Base-by-base conservation (phyloP, 2,113 vertebrate species). In the Coryphaenoides rupestris region DNA sequence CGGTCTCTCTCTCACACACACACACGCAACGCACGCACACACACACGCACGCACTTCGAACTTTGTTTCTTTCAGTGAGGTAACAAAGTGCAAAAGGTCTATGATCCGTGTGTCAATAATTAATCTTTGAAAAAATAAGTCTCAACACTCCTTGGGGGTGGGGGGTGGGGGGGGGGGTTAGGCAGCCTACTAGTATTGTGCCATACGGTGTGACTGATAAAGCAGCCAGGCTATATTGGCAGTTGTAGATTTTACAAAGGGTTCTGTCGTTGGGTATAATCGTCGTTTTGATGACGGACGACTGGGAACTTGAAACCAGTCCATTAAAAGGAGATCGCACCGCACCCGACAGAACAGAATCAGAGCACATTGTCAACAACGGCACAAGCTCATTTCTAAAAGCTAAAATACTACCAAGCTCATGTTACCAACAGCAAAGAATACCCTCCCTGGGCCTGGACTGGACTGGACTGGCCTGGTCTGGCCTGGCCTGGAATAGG, bases 1-100 rank as follows among this genome's bases (percentile, higher is more conserved):
- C n/a, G n/a, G n/a, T n/a, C n/a, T n/a, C n/a, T n/a, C n/a, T n/a
- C n/a, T n/a, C 3, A 33, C 28, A 33, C 28, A 40, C 33, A 40
- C 1, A 40, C 33, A 40, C 33, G 13, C 33, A 40, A 40, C 54
- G 22, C 19, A 55, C 54, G 21, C 54, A 9, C 62, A 60, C 19
- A 55, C 54, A 73, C 10, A 60, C n/a, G 52, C 57, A n/a, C 1
- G 23, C 58, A 22, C 62, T 77, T 74, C 84, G 84, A 55, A 85
- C 82, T 86, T 83, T 84, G 76, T 47, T 81, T 58, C 81, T 73
- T 67, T 58, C 23, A 49, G 46, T 75, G 77, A 69, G 63, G 75
- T 45, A 65, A 68, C 52, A 62, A 57, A 24, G 67, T 65, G 14
- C 33, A 70, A n/a, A 64, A 64, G 67, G 60, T 75, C 75, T 72